A percentile compares a stretch with the other conserved stretches of the same genome.
Evolutionary conservation across 2,888 invertebrate genomes (phyloP).

Genomic region (Drosophila ustulata): DNA sequence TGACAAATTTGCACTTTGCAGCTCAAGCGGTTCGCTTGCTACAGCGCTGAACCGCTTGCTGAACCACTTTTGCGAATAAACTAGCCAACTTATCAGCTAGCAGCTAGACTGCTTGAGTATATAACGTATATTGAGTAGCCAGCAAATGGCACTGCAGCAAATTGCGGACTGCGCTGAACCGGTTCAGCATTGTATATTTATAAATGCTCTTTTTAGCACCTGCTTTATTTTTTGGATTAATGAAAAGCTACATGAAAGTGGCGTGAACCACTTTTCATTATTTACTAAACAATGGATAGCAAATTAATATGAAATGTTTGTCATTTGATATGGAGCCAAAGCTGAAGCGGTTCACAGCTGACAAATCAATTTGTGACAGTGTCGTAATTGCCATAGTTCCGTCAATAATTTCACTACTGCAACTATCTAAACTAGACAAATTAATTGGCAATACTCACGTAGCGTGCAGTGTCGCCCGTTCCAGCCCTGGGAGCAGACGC

Average conservation of each 20-base stretch:
- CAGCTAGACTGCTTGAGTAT: no score
- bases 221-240: no score
- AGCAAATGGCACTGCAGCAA: no score
- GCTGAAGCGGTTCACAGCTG: no score
- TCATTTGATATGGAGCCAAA: neutral
- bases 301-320: neutral
- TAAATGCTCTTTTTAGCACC: no score
- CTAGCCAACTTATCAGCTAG: neutral
- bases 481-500: slow-evolving; percentile 99
- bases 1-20: neutral
- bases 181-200: no score
- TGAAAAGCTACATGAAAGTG: no score
- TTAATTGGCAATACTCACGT: slow-evolving; percentile 88
- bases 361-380: no score
- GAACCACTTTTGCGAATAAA: neutral
- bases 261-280: slow-evolving; percentile 1
- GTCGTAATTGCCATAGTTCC: neutral
- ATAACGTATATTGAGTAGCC: no score
- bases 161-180: no score
- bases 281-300: neutral
- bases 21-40: neutral
- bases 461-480: slow-evolving; percentile 98
- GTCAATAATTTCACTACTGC: no score
- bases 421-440: no score
- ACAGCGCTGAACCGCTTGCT: neutral